Evolutionary conservation across 2,113 vertebrate species (phyloP), one percentile per base, ranked within the genome.

Genomic region (Corythoichthys haematopterus): DNA sequence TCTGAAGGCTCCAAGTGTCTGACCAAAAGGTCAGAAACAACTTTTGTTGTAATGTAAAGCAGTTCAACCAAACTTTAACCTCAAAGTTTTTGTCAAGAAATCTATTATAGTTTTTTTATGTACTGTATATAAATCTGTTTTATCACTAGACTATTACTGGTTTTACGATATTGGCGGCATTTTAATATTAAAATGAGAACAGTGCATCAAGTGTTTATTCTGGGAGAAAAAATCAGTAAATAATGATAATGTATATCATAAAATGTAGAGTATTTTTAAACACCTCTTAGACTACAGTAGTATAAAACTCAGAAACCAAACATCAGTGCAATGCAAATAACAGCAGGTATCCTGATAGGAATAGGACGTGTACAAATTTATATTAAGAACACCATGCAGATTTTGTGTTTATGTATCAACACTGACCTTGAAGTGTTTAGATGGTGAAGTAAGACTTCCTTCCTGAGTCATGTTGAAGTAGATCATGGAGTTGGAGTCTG

Each of bases 371-470:
- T 4, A 46, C 60, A 6, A 36, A 6, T 57, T 35, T 2, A 40
- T 9, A n/a, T 10, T 15, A 38, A 20, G 16, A 40, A 43, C 14
- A 43, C 16, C 38, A 43, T 43, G 37, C 58, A 61, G 38, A 61
- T 43, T 40, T 61, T 10, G 9, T 62, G 20, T 14, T 1, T 12
- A 36, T 8, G 11, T 0, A 62, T 33, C 46, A 36, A 36, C 20
- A 83, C 48, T 56, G 87, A 90, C 88, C 86, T 89, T 89, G 48
- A 33, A 78, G 36, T 14, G 28, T 37, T 75, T 86, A 74, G 79
- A 81, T 60, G 83, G 60, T 1, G 82, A 84, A 33, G 37, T 13
- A 0, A 75, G 77, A 64, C 67, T 68, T 48, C 57, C 3, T 0
- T 72, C 66, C 9, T 78, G 70, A 71, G 6, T 64, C 87, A 88